A percentile compares a stretch with the other conserved stretches of the same genome.
Evolutionary conservation across 53 echinoderm and acorn worm species (phyloP).

Genomic region (Hippasteria phrygiana): DNA sequence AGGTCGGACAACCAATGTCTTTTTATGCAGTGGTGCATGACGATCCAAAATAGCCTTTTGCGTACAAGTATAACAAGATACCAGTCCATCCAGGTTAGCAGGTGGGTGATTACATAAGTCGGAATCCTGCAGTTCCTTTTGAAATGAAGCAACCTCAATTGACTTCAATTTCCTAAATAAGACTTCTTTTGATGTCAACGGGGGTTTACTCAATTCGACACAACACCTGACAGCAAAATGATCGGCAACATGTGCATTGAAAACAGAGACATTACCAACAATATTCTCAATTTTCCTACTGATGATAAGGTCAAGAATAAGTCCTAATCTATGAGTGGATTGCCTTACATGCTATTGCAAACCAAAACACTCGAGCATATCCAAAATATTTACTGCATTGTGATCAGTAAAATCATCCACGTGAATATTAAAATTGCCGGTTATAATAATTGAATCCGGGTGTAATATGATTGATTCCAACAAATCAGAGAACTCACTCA

Average conservation of each 20-base stretch:
- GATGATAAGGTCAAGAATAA: slow-evolving; percentile 16
- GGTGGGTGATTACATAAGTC: slow-evolving; percentile 8
- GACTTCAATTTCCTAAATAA: slow-evolving; percentile 20
- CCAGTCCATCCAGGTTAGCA: slow-evolving; percentile 13
- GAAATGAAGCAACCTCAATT: slow-evolving; percentile 13
- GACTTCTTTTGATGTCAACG: slow-evolving; percentile 27
- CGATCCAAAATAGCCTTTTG: slow-evolving; percentile 20
- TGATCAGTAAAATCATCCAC: background rate
- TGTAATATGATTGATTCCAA: slow-evolving; percentile 21
- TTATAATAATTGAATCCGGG: background rate
- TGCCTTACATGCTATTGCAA: slow-evolving; percentile 23
- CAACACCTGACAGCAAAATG: slow-evolving; percentile 20
- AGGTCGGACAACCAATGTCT: slow-evolving; percentile 11
- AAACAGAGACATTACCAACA: slow-evolving; percentile 37
- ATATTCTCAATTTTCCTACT: slow-evolving; percentile 19
- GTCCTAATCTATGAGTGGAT: slow-evolving; percentile 30
- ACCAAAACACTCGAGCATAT: slow-evolving; percentile 31
- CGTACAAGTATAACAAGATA: background rate
- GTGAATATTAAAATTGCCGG: slow-evolving; percentile 28
- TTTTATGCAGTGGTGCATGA: slow-evolving; percentile 7
- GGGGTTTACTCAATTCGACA: slow-evolving; percentile 8
- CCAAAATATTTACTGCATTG: slow-evolving; percentile 21
- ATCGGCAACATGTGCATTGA: slow-evolving; percentile 40
- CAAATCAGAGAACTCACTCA: slow-evolving; percentile 25
- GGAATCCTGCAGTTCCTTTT: slow-evolving; percentile 4